Percentiles rank a stretch among this genome's conserved stretches.
Conservation (phyloP, 2,888 invertebrate genomes). For the Asteroscopus sphinx region DNA sequence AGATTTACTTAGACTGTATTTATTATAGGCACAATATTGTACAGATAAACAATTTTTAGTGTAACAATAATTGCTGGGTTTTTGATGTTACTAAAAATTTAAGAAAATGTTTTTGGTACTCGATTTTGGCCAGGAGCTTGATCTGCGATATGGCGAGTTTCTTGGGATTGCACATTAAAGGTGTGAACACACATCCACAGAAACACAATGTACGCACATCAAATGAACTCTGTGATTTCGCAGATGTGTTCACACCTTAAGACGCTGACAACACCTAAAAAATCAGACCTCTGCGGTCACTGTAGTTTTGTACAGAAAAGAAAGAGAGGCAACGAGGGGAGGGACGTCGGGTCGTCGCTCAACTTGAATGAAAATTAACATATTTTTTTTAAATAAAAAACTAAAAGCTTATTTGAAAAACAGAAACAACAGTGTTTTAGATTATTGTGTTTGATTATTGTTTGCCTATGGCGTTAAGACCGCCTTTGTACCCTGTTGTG, state of each 20-base stretch:
- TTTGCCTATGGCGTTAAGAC: too few species aligned
- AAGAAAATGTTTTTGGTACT: conserved; percentile 1
- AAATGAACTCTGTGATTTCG: neutral
- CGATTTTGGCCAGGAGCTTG: neutral
- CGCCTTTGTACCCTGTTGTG: too few species aligned
- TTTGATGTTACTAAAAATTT: conserved; percentile 12
- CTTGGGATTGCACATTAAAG: conserved; percentile 6
- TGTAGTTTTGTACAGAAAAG: too few species aligned
- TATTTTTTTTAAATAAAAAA: too few species aligned
- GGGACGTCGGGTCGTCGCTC: too few species aligned
- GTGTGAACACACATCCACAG: conserved; percentile 16
- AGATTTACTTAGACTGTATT: conserved; percentile 46
- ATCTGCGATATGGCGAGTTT: neutral
- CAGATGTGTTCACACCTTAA: conserved; percentile 15
- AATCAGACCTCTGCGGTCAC: too few species aligned
- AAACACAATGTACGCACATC: neutral
- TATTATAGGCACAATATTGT: conserved; percentile 54
- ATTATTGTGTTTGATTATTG: too few species aligned
- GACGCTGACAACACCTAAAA: too few species aligned
- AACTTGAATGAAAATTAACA: too few species aligned
- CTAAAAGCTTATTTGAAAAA: too few species aligned
- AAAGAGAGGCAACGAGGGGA: too few species aligned
- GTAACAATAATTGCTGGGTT: conserved; percentile 12
- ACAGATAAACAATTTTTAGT: conserved; percentile 48
- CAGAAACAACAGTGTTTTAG: too few species aligned